Percentiles rank a stretch among this genome's conserved stretches.
These are phyloP conservation scores for Cirrhinus mrigala DNA, from an alignment of 2,797 vertebrate genomes.

Conservation along the genomic window DNA sequence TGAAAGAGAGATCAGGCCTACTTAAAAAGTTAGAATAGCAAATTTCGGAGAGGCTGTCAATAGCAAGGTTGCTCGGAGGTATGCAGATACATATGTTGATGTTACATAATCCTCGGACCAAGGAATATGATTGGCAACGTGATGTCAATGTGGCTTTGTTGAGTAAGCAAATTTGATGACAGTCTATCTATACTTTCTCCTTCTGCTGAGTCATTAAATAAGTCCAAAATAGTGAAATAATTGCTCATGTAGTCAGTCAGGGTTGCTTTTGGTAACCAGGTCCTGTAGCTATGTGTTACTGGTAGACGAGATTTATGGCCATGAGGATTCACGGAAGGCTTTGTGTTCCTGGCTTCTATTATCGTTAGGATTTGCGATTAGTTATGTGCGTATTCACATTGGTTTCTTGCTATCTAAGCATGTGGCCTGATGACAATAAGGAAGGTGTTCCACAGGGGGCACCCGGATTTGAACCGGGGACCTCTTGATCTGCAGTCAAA, in stretches of 20 bases:
- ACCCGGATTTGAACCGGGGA: constrained; percentile 74
- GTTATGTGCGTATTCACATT: too few species aligned
- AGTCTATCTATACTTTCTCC: background rate
- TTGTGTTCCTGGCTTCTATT: background rate
- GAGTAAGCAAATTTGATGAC: background rate
- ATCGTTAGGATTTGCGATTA: too few species aligned
- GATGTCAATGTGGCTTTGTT: background rate
- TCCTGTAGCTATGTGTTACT: too few species aligned
- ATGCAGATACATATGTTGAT: background rate
- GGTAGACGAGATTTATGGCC: background rate
- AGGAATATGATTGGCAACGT: too few species aligned
- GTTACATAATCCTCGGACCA: too few species aligned
- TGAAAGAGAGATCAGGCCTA: too few species aligned
- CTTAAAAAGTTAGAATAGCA: too few species aligned
- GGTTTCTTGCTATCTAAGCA: too few species aligned
- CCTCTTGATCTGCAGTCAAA: constrained; percentile 79
- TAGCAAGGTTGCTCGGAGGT: too few species aligned
- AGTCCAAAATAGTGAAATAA: background rate
- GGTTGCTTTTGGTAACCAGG: background rate
- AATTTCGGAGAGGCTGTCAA: too few species aligned
- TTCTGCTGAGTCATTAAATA: background rate
- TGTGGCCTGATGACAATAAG: too few species aligned
- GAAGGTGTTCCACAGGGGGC: constrained; percentile 51
- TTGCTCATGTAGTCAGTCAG: background rate
- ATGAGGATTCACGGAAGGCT: background rate